Base-by-base conservation (phyloP, 2,888 invertebrate species). In the Myopa tessellatipennis region DNA sequence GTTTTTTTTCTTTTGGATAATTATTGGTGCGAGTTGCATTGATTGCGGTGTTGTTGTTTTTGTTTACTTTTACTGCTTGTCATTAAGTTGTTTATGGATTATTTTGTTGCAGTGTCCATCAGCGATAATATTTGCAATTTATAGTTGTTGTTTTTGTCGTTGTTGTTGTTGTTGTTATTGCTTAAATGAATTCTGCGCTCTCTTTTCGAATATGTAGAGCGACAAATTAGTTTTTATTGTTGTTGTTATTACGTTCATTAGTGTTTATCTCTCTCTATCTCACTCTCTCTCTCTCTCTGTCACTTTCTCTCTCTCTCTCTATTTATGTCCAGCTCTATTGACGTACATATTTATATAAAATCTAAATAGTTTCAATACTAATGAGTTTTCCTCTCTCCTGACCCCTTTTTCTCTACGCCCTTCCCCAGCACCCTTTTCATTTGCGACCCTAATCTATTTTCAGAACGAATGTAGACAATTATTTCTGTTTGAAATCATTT, bases 81-180 rank as follows among this genome's bases (percentile, higher is more conserved):
- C 55, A 55, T 55, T 55, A 55, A 55, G 55, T 40, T 68, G 38
- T 55, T 75, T 50, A 38, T 50, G n/a, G 50, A 60, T 58, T 61
- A n/a, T n/a, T n/a, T 78, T 55, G 73, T 81, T 84, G 84, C 45
- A 45, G 7, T 45, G 7, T 8, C 45, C 45, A 45, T 45, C 45
- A 61, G 84, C 84, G 84, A 84, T 85, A 84, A 85, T 83, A 81
- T 85, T 83, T 85, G 85, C 85, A 85, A 83, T 84, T 84, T 81
- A 83, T 83, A 84, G 81, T 80, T 82, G 85, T 77, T 58, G 58
- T n/a, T 79, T 16, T 58, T 10, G 10, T 10, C 38, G 10, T 65
- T 65, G 12, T 38, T 65, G 10, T 10, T 65, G 10, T 65, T 65
- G 12, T 38, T 65, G 65, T 38, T 34, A 2, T 12, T 65, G 65